Conservation (phyloP, 2,888 invertebrate genomes). For the Caenorhabditis panamensis region DNA sequence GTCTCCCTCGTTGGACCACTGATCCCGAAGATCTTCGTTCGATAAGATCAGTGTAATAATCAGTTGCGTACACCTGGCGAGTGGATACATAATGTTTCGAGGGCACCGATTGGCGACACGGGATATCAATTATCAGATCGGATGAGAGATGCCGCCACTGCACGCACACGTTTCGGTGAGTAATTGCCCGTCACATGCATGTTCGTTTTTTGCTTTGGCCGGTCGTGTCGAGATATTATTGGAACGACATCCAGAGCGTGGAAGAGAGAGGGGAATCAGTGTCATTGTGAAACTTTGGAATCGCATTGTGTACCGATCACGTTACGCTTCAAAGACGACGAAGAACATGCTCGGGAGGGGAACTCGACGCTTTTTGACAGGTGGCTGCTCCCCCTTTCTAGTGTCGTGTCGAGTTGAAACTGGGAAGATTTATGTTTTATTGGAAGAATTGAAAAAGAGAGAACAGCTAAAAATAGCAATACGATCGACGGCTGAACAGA, state of each 20-base stretch:
- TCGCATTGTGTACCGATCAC: slow-evolving; percentile 11
- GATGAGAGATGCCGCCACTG: neutral
- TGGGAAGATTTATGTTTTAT: slow-evolving; percentile 13
- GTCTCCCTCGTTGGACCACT: too few species aligned
- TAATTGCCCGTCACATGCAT: slow-evolving; percentile 16
- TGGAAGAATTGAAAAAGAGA: neutral
- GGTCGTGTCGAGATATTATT: neutral
- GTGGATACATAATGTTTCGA: slow-evolving; percentile 33
- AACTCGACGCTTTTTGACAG: slow-evolving; percentile 13
- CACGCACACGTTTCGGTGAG: slow-evolving; percentile 12
- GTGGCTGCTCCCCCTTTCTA: neutral
- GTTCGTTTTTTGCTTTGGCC: slow-evolving; percentile 4
- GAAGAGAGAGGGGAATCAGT: neutral
- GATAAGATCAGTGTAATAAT: slow-evolving; percentile 42
- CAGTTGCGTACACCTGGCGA: slow-evolving; percentile 39
- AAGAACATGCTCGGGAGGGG: slow-evolving; percentile 7
- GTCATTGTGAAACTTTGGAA: slow-evolving; percentile 13
- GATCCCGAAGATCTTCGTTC: slow-evolving; percentile 31
- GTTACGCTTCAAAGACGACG: slow-evolving; percentile 1
- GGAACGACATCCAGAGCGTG: neutral
- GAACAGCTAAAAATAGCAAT: slow-evolving; percentile 49
- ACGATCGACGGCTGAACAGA: slow-evolving; percentile 30
- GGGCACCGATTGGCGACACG: slow-evolving; percentile 12
- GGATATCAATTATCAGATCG: slow-evolving; percentile 6
- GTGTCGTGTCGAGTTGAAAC: neutral